Base-by-base conservation (phyloP, 2,888 invertebrate species). In the Autographa gamma region DNA sequence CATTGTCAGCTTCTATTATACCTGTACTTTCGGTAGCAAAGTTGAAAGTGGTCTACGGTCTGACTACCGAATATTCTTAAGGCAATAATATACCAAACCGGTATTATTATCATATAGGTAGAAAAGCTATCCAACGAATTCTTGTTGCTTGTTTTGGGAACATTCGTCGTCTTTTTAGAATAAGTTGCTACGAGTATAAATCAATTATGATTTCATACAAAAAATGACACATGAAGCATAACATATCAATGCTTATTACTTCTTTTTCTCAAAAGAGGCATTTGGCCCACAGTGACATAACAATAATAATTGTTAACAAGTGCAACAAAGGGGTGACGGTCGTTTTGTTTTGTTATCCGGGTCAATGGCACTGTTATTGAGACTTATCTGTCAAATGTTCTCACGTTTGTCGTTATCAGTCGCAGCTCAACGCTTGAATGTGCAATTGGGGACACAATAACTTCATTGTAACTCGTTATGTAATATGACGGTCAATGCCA, bases 361-460 rank as follows among this genome's bases (percentile, higher is more conserved):
- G n/a, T 48, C 48, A n/a, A 48, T 48, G n/a, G 48, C 48, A 48
- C 14, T 48, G 48, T 48, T n/a, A 48, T 48, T n/a, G n/a, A n/a
- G 48, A n/a, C 48, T 48, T 48, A 48, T 48, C 48, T 48, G 48
- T 48, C 48, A 48, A 48, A n/a, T 48, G n/a, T 48, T 48, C 48
- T 48, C 48, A 48, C 48, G 48, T 48, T 48, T n/a, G 48, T n/a
- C 16, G 48, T 48, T 48, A 48, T 48, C 48, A 48, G 48, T 48
- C 48, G n/a, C n/a, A 48, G 48, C n/a, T n/a, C n/a, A 48, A 4
- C 16, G n/a, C 48, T 43, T 16, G 43, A 16, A 48, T 48, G 48
- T 48, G n/a, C n/a, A 48, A 43, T 48, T 48, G 48, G 48, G 34
- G 16, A 48, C 48, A 48, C 48, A 48, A n/a, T 48, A n/a, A n/a